These are phyloP conservation scores for pig (Sus scrofa) DNA, from an alignment of 2,113 vertebrate species.

Conservation along the genomic window DNA sequence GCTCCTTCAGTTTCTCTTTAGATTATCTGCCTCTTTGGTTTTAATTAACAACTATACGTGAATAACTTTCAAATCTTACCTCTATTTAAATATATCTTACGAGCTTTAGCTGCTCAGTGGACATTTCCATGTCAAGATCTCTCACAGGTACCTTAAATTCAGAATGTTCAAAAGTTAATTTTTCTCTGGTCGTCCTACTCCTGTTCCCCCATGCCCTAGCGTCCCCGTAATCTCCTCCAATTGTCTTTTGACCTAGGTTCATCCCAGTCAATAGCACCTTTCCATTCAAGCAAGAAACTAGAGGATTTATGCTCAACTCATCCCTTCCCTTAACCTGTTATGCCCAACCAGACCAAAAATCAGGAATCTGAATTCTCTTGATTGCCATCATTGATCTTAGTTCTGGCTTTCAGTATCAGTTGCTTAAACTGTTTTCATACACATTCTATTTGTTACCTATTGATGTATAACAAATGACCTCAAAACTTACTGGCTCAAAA, in stretches of 20 bases:
- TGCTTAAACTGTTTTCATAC: neutral
- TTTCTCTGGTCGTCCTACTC: neutral
- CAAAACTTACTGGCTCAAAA: neutral
- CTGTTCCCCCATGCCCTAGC: neutral
- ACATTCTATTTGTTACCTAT: neutral
- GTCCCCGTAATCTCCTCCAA: neutral
- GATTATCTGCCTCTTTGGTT: constrained; percentile 27
- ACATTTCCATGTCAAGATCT: neutral
- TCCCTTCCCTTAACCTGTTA: neutral
- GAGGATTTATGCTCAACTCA: neutral
- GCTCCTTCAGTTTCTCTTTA: neutral
- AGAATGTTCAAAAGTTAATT: neutral
- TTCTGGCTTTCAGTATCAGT: neutral
- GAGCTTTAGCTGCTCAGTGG: neutral
- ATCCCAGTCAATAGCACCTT: neutral
- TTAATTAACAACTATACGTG: neutral
- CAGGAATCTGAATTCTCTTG: neutral
- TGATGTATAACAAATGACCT: constrained; percentile 7
- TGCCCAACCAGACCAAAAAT: neutral
- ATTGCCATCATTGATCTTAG: neutral
- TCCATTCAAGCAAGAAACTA: neutral
- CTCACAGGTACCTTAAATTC: neutral
- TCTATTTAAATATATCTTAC: neutral
- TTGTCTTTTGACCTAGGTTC: neutral
- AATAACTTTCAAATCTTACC: constrained; percentile 18